Base-by-base conservation (phyloP, 2,113 vertebrate genomes). In the Platysteira castanea region DNA sequence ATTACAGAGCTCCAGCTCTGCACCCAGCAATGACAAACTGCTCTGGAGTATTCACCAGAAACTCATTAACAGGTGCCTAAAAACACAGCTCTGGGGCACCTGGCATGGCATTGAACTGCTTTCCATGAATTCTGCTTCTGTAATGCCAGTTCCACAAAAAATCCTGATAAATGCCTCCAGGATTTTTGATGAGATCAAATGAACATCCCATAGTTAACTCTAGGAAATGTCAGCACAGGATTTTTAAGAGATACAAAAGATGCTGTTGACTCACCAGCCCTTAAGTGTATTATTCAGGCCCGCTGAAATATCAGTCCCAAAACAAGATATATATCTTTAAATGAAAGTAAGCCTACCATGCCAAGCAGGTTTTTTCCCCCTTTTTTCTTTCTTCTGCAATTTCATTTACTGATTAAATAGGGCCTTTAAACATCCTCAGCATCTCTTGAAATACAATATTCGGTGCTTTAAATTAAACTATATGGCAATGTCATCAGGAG, bases 121-220 rank as follows among this genome's bases (percentile, higher is more conserved):
- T 33, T 5, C 59, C 50, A 24, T 9, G 6, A 85, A 61, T 50
- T 80, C 28, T 73, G 46, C 13, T 35, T n/a, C 33, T 54, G 1
- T 6, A 61, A 59, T 8, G 27, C 44, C 22, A 77, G 15, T 6
- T 49, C 39, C 37, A 81, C 10, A 18, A 54, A 63, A 96, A 54
- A 27, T 33, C 15, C 46, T 8, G 15, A 67, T 6, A 11, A n/a
- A 83, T 15, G 21, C 6, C n/a, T 81, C 53, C 20, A 2, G 20
- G 15, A 31, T 22, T 91, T 41, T 6, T 39, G 3, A 63, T 37
- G 30, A 84, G n/a, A n/a, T 33, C n/a, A 31, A 52, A 37, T 12
- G 3, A 76, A 42, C 6, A 7, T 63, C 37, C 5, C 15, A 46
- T 0, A 68, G 20, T 5, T 0, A 2, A 24, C 27, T 71, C 33